Evolutionary conservation across 1,140 invertebrate species (phyloP).

Genomic region (Zophobas atratus): DNA sequence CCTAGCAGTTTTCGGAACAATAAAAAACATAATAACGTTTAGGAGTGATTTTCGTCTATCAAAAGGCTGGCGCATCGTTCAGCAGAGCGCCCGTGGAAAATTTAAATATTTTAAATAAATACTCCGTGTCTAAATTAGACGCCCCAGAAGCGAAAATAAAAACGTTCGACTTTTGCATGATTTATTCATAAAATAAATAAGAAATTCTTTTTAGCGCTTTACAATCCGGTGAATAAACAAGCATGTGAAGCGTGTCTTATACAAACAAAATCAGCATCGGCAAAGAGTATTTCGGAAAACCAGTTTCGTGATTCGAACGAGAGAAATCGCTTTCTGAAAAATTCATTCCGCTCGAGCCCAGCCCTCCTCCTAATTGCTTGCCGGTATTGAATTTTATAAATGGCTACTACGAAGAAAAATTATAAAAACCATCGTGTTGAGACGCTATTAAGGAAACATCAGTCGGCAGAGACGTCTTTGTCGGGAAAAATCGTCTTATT

Average conservation of each 20-base stretch:
- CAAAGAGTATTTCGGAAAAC: conserved; percentile 42
- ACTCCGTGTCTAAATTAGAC: conserved; percentile 38
- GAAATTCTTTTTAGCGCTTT: conserved; percentile 49
- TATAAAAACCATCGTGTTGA: not conserved
- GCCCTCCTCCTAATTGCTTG: conserved; percentile 31
- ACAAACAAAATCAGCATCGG: conserved; percentile 47
- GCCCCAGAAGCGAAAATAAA: conserved; percentile 27
- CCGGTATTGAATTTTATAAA: conserved; percentile 25
- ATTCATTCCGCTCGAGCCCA: conserved; percentile 19
- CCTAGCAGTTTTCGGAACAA: no score
- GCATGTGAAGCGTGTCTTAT: conserved; percentile 45
- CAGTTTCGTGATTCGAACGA: conserved; percentile 41
- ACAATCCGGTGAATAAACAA: conserved; percentile 50
- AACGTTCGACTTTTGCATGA: conserved; percentile 45
- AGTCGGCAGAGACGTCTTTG: not conserved
- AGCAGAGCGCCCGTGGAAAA: not conserved
- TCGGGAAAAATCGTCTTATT: conserved; percentile 10
- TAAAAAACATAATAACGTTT: not conserved
- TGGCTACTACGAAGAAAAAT: conserved; percentile 10
- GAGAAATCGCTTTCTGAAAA: conserved; percentile 46
- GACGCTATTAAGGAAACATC: not conserved
- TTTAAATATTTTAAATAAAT: conserved; percentile 46
- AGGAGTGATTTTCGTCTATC: conserved; percentile 21
- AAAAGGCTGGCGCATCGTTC: not conserved
- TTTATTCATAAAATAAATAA: conserved; percentile 51